phyloP scores from a whole-genome alignment of 2,797 vertebrate genomes.

The Poeciliopsis gracilis region DNA sequence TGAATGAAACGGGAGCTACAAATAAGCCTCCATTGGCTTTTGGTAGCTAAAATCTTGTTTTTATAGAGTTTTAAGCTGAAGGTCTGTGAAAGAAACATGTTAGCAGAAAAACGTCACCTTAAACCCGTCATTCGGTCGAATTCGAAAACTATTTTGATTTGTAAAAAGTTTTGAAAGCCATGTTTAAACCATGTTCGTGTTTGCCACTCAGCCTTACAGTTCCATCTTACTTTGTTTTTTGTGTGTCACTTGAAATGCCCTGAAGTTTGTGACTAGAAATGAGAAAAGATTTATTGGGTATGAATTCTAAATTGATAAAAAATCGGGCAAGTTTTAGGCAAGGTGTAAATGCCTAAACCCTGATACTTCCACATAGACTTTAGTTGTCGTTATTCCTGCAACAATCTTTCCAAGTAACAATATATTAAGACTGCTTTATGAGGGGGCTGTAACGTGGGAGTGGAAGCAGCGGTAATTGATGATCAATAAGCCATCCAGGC shows the following conservation, averaged over 20 bases:
- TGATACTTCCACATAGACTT: background rate
- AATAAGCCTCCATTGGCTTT: background rate
- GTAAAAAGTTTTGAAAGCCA: background rate
- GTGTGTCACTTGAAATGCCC: background rate
- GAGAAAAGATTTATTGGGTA: background rate
- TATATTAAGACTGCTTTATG: background rate
- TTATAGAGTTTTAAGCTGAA: background rate
- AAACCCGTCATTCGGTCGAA: background rate
- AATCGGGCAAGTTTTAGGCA: too few species aligned
- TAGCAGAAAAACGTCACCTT: background rate
- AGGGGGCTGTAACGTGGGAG: background rate
- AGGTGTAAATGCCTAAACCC: too few species aligned
- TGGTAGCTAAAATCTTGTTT: background rate
- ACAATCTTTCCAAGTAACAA: background rate
- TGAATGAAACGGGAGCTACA: background rate
- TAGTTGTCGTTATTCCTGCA: background rate
- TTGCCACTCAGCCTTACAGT: background rate
- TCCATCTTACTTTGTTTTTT: background rate
- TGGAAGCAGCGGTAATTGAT: constrained; percentile 1
- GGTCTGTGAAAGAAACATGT: background rate
- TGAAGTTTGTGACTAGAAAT: background rate
- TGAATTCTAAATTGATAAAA: too few species aligned
- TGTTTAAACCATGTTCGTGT: background rate
- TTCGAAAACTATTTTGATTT: background rate
- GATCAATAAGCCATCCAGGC: constrained; percentile 8